Conservation (phyloP, 2,888 invertebrate species). For the Palloptera scutellata region DNA sequence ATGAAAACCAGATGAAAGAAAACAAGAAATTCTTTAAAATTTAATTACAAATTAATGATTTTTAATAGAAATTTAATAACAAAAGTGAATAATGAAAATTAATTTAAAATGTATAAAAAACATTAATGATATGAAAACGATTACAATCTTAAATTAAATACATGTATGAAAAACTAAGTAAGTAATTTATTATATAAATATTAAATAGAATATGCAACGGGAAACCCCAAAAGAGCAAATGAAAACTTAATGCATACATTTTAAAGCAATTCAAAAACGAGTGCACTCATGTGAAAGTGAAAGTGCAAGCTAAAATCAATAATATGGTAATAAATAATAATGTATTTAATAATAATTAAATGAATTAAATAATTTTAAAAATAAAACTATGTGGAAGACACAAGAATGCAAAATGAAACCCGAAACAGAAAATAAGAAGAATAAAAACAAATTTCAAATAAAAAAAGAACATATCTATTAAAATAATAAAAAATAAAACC, state of each 20-base stretch:
- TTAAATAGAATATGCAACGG: not conserved
- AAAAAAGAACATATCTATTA: constrained; percentile 28
- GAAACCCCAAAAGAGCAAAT: no score
- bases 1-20: not conserved
- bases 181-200: not conserved
- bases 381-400: constrained; percentile 7
- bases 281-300: constrained; percentile 16
- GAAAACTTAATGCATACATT: no score
- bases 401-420: constrained; percentile 10
- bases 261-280: not conserved
- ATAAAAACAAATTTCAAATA: constrained; percentile 29
- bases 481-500: not conserved
- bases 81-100: not conserved
- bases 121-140: not conserved
- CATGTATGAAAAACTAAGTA: not conserved
- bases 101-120: not conserved
- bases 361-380: not conserved
- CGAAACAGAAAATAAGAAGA: constrained; percentile 17
- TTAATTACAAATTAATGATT: no score
- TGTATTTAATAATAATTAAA: not conserved
- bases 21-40: not conserved
- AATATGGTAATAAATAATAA: not conserved
- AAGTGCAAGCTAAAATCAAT: constrained; percentile 16
- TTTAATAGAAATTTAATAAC: not conserved
- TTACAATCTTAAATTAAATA: not conserved